A percentile compares a stretch with the other conserved stretches of the same genome.
These are phyloP conservation scores for Lasioglossum lativentre DNA, from an alignment of 2,888 invertebrate genomes.

Conservation along the genomic window DNA sequence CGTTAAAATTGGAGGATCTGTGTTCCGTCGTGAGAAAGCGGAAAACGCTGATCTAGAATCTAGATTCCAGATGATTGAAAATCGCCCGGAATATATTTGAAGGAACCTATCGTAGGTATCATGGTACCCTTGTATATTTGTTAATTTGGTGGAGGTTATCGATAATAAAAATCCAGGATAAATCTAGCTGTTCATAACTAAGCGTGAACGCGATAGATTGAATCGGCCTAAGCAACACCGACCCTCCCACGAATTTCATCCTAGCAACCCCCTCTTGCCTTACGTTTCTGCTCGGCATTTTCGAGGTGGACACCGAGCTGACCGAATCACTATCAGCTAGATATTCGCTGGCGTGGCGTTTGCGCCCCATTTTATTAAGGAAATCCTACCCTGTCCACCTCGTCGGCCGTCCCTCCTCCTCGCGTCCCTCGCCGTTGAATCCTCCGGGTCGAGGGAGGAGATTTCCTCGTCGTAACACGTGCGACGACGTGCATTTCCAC, in stretches of 20 bases:
- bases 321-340: constrained; percentile 82
- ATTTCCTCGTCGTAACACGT: constrained; percentile 73
- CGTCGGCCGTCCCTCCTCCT: constrained; percentile 25
- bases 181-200: constrained; percentile 43
- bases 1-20: neutral
- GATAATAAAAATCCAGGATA: constrained; percentile 35
- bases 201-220: constrained; percentile 77
- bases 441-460: constrained; percentile 61
- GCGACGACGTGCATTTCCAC: constrained; percentile 71
- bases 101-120: neutral
- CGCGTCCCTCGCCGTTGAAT: constrained; percentile 46
- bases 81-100: neutral
- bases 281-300: constrained; percentile 76
- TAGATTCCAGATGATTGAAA: neutral
- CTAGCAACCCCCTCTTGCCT: constrained; percentile 68
- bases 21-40: neutral
- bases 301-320: constrained; percentile 80
- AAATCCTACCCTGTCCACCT: constrained; percentile 77
- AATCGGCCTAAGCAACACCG: constrained; percentile 82
- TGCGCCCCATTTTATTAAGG: constrained; percentile 83
- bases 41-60: neutral
- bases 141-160: constrained; percentile 7
- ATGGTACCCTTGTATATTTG: neutral
- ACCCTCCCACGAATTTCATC: constrained; percentile 73
- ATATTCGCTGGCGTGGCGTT: constrained; percentile 84